Evolutionary conservation across 2,888 invertebrate species (phyloP).

Genomic region (Erpobdella octoculata): DNA sequence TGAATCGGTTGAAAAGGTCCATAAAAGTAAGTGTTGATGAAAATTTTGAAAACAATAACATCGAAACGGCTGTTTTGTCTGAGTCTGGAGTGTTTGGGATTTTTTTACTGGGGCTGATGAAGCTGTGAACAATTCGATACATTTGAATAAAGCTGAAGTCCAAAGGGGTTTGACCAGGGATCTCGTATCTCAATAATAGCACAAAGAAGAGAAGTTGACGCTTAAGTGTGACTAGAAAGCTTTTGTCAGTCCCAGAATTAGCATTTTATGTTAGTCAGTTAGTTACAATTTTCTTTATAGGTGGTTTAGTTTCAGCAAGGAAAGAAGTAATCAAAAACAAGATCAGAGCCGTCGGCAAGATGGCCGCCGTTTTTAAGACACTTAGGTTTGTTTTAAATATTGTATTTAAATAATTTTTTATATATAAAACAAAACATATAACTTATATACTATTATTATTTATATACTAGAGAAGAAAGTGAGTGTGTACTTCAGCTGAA

Average conservation of each 20-base stretch:
- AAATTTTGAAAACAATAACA: too few species aligned
- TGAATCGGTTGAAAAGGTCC: too few species aligned
- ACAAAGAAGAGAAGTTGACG: too few species aligned
- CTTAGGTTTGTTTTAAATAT: slow-evolving; percentile 73
- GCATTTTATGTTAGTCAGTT: background rate
- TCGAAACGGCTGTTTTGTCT: too few species aligned
- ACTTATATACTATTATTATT: slow-evolving; percentile 40
- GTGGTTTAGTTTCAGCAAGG: slow-evolving; percentile 57
- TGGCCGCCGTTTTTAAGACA: slow-evolving; percentile 98
- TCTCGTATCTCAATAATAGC: too few species aligned
- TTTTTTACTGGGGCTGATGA: too few species aligned
- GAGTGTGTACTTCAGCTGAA: slow-evolving; percentile 97
- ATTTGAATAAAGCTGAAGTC: too few species aligned
- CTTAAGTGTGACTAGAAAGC: too few species aligned
- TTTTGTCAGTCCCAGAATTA: background rate
- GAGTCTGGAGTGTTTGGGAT: too few species aligned
- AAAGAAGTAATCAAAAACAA: slow-evolving; percentile 99
- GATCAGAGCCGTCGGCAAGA: slow-evolving; percentile 98
- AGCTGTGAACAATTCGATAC: too few species aligned
- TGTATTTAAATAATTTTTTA: background rate
- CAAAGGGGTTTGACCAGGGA: too few species aligned
- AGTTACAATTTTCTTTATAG: slow-evolving; percentile 27
- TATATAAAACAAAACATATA: background rate
- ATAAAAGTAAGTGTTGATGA: too few species aligned
- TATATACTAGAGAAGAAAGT: slow-evolving; percentile 95